phyloP scores from a whole-genome alignment of 2,113 vertebrate species.

The Toxostoma redivivum region DNA sequence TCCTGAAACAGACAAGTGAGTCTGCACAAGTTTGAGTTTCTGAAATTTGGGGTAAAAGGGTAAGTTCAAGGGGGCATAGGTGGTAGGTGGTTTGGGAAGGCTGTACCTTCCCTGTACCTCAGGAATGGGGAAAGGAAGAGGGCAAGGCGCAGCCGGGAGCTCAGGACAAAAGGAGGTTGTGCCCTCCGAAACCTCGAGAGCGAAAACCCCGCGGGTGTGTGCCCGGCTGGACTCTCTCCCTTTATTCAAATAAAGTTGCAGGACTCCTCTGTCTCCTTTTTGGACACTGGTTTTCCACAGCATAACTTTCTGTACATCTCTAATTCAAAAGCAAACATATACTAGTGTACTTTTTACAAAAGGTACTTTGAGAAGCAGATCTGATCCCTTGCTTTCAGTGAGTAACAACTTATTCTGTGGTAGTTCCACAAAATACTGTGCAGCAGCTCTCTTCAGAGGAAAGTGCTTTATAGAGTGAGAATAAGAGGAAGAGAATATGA shows the following conservation, averaged over 20 bases:
- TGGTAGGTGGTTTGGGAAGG: fast-evolving
- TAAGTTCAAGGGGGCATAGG: background rate
- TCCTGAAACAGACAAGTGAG: background rate
- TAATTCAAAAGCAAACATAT: background rate
- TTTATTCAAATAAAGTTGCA: background rate
- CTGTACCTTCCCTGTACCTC: background rate
- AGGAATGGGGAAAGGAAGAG: background rate
- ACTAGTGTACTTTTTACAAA: background rate
- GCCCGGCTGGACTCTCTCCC: too few relatives aligned
- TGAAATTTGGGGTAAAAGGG: background rate
- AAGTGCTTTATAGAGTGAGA: background rate
- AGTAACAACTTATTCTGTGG: background rate
- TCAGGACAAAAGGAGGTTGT: too few relatives aligned
- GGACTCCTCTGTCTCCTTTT: background rate
- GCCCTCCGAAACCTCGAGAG: fast-evolving
- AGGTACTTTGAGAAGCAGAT: background rate
- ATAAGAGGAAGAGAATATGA: background rate
- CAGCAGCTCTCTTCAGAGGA: background rate
- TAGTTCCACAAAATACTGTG: background rate
- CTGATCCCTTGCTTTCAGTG: background rate
- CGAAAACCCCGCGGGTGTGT: fast-evolving
- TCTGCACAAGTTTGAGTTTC: background rate
- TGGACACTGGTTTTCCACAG: background rate
- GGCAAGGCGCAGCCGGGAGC: fast-evolving
- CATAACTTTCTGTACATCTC: background rate